Evolutionary conservation across 1,140 invertebrate genomes (phyloP), one percentile per base, ranked within the genome.

Genomic region (Panulirus ornatus): DNA sequence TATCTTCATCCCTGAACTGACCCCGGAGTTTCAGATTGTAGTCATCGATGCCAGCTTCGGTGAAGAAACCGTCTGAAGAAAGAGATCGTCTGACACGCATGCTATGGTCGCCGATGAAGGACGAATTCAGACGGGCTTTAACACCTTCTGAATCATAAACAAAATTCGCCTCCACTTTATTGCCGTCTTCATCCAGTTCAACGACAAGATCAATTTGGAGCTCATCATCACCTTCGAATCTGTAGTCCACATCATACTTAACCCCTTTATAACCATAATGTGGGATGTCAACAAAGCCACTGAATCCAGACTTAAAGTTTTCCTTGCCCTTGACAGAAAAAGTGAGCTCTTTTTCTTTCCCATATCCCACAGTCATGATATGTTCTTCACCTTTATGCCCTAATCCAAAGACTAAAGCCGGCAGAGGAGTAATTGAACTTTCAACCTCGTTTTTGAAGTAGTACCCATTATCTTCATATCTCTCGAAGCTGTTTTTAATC

Each of bases 121-220:
- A 66, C 19, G 90, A 87, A 16, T 14, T 36, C 11, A 92, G 76
- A 36, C 91, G 84, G 2, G 88, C 89, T 73, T 86, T 58, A 9
- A 92, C 81, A 36, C 91, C 91, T 30, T 92, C 91, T 40, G 91
- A 91, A 73, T 92, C 84, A 38, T 91, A 91, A 30, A 84, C 36
- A 42, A 92, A 88, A 8, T 84, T 76, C 40, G 73, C 89, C 63
- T 92, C 88, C 19, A 91, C 54, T 70, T 88, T 51, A 19, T 92
- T 54, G 8, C 75, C 85, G 1, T 84, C 73, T 9, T 71, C 58
- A 36, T 51, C 71, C 22, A 92, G 47, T 42, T 92, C 38, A 34
- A 79, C 22, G n/a, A 88, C 70, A 44, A 88, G 38, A 2, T 90
- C 42, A 19, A 92, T 75, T 11, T 84, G 44, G 14, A 92, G 71